Evolutionary conservation across 2,888 invertebrate genomes (phyloP), one percentile per base, ranked within the genome.

Genomic region (Eupithecia abbreviata): DNA sequence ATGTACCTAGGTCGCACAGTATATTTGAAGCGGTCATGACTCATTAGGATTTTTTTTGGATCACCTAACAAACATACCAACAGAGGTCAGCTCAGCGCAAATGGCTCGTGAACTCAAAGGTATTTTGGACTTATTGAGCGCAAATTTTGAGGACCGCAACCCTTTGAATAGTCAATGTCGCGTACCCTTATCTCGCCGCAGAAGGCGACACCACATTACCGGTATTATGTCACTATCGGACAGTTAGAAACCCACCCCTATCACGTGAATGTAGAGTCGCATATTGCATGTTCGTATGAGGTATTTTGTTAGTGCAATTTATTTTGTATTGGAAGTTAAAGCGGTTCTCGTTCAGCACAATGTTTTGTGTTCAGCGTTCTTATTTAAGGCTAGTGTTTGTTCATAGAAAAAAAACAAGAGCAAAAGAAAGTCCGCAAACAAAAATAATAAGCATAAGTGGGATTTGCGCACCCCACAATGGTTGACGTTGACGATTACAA

Each of bases 81-180:
- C 47, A 47, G n/a, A 68, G 45, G 67, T 68, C 67, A 68, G 45
- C n/a, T 62, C 67, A 43, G 67, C 7, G 82, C 86, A 88, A 90
- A 87, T 87, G 85, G 84, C 85, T 86, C 88, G 87, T 87, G 85
- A 86, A 88, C 85, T 85, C 87, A 88, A 88, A 91, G 88, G 90
- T 93, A 93, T 93, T 93, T 91, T 89, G 89, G 86, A 92, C 90
- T 93, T 94, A 94, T 94, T 93, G 94, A 93, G 93, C 93, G 92
- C 92, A 93, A 94, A 94, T 95, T 94, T 94, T 93, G 93, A 93
- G 90, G 93, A 94, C 94, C 94, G 88, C 94, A 94, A 91, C 94
- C 94, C 94, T 95, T 95, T 95, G 94, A 94, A 95, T 94, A 95
- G 94, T 94, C 94, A 94, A 94, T 94, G 94, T 94, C 94, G 94